Percentiles rank a stretch among this genome's conserved stretches.
Conservation (phyloP, 1,140 invertebrate genomes). For the Ladona fulva region DNA sequence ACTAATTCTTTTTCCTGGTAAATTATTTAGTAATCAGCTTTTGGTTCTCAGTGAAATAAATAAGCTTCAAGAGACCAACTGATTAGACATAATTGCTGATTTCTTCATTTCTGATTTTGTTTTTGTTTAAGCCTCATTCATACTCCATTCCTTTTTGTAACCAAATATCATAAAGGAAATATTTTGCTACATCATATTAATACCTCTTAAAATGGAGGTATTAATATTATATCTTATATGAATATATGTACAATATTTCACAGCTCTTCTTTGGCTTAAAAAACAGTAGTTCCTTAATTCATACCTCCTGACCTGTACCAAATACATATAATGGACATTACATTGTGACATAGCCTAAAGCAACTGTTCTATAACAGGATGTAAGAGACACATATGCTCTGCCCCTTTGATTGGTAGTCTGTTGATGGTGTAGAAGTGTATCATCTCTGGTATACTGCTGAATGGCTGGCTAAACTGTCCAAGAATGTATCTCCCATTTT, state of each 20-base stretch:
- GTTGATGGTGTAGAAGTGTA: constrained; percentile 85
- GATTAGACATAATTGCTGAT: not conserved
- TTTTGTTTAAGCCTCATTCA: not conserved
- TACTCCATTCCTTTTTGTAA: not conserved
- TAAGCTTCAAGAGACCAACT: not conserved
- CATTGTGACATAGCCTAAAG: constrained; percentile 40
- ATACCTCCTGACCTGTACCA: not conserved
- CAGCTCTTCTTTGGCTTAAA: constrained; percentile 9
- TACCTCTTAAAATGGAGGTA: not conserved
- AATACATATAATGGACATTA: too few species aligned
- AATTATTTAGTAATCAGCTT: not conserved
- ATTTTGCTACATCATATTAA: not conserved
- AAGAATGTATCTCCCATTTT: constrained; percentile 66
- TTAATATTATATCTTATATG: not conserved
- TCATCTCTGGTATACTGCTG: constrained; percentile 81
- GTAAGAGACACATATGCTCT: constrained; percentile 86
- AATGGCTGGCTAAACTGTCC: constrained; percentile 89
- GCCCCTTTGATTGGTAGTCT: constrained; percentile 86
- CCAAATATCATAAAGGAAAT: not conserved
- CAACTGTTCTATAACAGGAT: constrained; percentile 77
- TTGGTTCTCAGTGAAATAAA: not conserved
- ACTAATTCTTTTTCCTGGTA: too few species aligned
- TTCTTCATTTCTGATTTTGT: not conserved
- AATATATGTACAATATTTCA: constrained; percentile 4
- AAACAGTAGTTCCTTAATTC: not conserved